A percentile compares a stretch with the other conserved stretches of the same genome.
Conservation (phyloP, 2,888 invertebrate genomes). For the Thymelicus acteon region DNA sequence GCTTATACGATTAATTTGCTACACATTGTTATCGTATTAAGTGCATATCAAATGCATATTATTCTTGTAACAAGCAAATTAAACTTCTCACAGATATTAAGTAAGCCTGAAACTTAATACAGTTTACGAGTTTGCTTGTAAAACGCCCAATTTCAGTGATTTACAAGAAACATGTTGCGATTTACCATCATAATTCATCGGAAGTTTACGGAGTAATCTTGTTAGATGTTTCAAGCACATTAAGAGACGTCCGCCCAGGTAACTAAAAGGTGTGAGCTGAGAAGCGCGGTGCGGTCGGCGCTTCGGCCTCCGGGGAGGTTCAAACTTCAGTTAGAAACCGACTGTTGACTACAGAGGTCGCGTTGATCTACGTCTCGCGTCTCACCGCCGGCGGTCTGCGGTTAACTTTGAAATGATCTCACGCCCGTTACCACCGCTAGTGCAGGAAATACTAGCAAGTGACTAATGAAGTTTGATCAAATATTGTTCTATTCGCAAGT, state of each 20-base stretch:
- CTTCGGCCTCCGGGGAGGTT: slow-evolving; percentile 48
- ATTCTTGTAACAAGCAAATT: neutral
- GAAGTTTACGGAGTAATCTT: slow-evolving; percentile 33
- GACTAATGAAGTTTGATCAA: slow-evolving; percentile 60
- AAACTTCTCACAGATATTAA: slow-evolving; percentile 6
- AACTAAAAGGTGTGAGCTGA: slow-evolving; percentile 48
- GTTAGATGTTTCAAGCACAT: slow-evolving; percentile 36
- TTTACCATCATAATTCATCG: slow-evolving; percentile 31
- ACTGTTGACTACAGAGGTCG: slow-evolving; percentile 53
- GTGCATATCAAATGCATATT: neutral
- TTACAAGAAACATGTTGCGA: slow-evolving; percentile 21
- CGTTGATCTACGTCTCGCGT: slow-evolving; percentile 46
- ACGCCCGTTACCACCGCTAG: slow-evolving; percentile 51
- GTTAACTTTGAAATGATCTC: slow-evolving; percentile 71
- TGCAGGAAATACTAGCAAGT: slow-evolving; percentile 60
- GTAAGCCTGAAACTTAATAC: neutral
- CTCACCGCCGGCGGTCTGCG: slow-evolving; percentile 54
- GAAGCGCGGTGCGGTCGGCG: slow-evolving; percentile 48
- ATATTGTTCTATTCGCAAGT: slow-evolving; percentile 39
- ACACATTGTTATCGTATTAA: neutral
- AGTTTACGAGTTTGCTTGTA: slow-evolving; percentile 14
- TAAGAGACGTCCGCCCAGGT: slow-evolving; percentile 43
- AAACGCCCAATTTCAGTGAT: slow-evolving; percentile 18
- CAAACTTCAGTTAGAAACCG: slow-evolving; percentile 60
- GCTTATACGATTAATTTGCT: neutral